Base-by-base conservation (phyloP, 2,888 invertebrate genomes). In the Ormyrus labotus region DNA sequence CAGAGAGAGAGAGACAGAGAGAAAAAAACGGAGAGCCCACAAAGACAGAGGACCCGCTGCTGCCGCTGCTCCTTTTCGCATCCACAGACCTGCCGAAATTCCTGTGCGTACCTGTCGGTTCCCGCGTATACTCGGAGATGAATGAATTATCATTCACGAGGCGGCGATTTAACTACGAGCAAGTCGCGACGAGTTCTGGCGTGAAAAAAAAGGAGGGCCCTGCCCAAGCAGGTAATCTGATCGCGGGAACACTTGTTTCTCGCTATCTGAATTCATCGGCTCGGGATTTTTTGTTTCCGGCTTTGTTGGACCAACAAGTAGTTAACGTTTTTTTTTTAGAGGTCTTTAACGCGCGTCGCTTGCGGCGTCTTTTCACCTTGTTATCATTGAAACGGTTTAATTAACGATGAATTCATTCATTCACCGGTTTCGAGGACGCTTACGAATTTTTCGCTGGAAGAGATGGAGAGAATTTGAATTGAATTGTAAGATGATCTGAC, bases 171-270 rank as follows among this genome's bases (percentile, higher is more conserved):
- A 50, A 71, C 8, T 53, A 45, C 45, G 6, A 53, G 13, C 71
- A n/a, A 61, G 71, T 72, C 45, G 13, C 51, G 53, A 68, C 68
- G 11, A 19, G 68, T 45, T 67, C 7, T 13, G 19, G 19, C 47
- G 63, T 45, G 19, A 34, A 60, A 60, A 7, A 61, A 51, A 50
- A 61, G 60, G 11, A 13, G 48, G 50, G 48, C 13, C 10, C n/a
- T 55, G 10, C 10, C 47, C 45, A 13, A 64, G 6, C 34, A 73
- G 68, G 68, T 73, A 73, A 79, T 79, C 78, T 73, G 78, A 73
- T 79, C 78, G 13, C 61, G 68, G 69, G 73, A 73, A 63, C 78
- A 68, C 78, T 73, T 79, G 78, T 79, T 79, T 73, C 65, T 61
- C 55, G 55, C 51, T 79, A 69, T 73, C 73, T 61, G 8, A 48